Percentiles rank a stretch among this genome's conserved stretches.
phyloP scores from a whole-genome alignment of 2,113 vertebrate species.

The Tachuris rubrigastra region DNA sequence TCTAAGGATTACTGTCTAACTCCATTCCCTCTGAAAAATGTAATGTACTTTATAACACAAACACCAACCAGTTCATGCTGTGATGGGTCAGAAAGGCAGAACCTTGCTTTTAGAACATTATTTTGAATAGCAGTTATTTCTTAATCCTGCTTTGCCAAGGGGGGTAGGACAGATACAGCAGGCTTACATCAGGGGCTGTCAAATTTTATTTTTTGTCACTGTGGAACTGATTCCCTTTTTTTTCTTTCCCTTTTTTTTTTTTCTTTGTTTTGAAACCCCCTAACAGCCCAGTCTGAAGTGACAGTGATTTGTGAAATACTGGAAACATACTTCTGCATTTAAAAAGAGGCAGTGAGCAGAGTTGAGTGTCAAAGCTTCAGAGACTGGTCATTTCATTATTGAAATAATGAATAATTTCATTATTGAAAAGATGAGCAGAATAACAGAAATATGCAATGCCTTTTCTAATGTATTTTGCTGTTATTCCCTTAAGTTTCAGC shows the following conservation, averaged over 20 bases:
- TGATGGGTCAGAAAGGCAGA: neutral
- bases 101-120: neutral
- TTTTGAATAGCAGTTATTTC: neutral
- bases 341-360: neutral
- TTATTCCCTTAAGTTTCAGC: neutral
- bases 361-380: neutral
- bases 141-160: neutral
- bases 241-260: too few species aligned
- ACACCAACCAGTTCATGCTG: neutral
- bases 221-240: neutral
- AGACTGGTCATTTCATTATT: neutral
- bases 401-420: neutral
- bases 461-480: neutral
- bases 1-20: neutral
- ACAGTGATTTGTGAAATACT: conserved; percentile 1
- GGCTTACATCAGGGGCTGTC: neutral
- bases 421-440: neutral
- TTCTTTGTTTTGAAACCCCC: neutral
- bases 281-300: neutral
- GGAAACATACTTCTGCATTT: conserved; percentile 24
- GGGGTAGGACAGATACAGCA: neutral
- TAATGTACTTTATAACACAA: neutral
- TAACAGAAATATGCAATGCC: neutral
- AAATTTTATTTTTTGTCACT: neutral
- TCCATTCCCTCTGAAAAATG: neutral